phyloP scores from a whole-genome alignment of 2,888 invertebrate species.

The Asteroscopus sphinx region DNA sequence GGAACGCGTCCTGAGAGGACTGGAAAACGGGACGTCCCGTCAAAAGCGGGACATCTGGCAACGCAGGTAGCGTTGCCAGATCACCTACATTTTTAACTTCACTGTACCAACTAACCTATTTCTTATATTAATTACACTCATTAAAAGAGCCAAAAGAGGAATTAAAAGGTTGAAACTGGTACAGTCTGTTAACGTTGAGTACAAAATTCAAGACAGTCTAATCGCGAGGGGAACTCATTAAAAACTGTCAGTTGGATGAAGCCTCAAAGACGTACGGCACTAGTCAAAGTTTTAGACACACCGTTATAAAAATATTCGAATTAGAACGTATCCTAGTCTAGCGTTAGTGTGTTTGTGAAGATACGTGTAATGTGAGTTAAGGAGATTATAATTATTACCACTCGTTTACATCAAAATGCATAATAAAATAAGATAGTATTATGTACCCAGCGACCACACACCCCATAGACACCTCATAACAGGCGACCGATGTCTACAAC shows the following conservation, averaged over 20 bases:
- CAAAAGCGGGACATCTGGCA: no score
- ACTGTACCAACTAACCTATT: conserved; percentile 1
- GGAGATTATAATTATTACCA: background rate
- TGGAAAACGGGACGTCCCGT: no score
- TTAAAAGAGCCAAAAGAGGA: conserved; percentile 23
- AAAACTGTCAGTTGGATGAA: conserved; percentile 57
- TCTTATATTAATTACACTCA: conserved; percentile 13
- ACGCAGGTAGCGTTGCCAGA: no score
- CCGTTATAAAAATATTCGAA: conserved; percentile 34
- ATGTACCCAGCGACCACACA: no score
- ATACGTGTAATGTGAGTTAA: background rate
- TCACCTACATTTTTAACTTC: background rate
- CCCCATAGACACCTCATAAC: no score
- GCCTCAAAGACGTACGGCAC: conserved; percentile 28
- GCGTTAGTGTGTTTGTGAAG: conserved; percentile 1
- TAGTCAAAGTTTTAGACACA: conserved; percentile 34
- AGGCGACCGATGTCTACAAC: no score
- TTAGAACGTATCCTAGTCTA: conserved; percentile 31
- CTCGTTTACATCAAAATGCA: no score
- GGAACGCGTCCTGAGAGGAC: no score
- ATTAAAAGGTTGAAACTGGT: conserved; percentile 18
- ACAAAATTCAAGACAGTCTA: conserved; percentile 38
- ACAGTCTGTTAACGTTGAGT: conserved; percentile 22
- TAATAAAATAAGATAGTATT: no score
- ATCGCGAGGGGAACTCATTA: conserved; percentile 55